These are phyloP conservation scores for Poeciliopsis retropinna DNA, from an alignment of 2,113 vertebrate genomes.

Conservation along the genomic window DNA sequence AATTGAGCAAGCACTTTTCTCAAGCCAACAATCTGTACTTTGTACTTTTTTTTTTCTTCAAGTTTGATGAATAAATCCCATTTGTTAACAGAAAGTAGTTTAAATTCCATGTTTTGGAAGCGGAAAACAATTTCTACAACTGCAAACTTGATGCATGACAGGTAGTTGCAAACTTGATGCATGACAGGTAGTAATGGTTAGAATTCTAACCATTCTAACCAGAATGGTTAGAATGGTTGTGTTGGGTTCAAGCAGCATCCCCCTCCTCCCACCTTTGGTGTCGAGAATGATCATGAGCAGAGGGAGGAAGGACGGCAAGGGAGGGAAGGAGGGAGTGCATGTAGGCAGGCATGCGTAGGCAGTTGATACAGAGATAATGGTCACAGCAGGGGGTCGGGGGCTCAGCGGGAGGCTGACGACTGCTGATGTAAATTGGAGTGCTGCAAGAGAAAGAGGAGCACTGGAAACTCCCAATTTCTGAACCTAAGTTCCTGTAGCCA, in stretches of 20 bases:
- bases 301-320: constrained; percentile 47
- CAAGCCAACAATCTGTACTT: background rate
- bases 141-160: constrained; percentile 16
- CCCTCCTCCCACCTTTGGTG: constrained; percentile 61
- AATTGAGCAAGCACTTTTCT: too few relatives aligned
- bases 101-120: background rate
- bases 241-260: constrained; percentile 22
- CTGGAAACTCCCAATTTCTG: constrained; percentile 7
- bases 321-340: constrained; percentile 56
- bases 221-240: background rate
- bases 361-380: constrained; percentile 72
- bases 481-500: constrained; percentile 41
- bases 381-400: constrained; percentile 35
- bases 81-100: background rate
- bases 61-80: background rate
- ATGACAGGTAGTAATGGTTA: constrained; percentile 3
- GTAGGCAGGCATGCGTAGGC: constrained; percentile 56
- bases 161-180: constrained; percentile 18
- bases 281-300: constrained; percentile 43
- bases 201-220: too few relatives aligned
- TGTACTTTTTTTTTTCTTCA: too few relatives aligned
- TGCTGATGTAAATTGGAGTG: constrained; percentile 64
- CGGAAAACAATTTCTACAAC: background rate
- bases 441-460: background rate
- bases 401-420: constrained; percentile 72